These are phyloP conservation scores for Meteorus sp. DNA, from an alignment of 1,140 invertebrate genomes.

Conservation along the genomic window DNA sequence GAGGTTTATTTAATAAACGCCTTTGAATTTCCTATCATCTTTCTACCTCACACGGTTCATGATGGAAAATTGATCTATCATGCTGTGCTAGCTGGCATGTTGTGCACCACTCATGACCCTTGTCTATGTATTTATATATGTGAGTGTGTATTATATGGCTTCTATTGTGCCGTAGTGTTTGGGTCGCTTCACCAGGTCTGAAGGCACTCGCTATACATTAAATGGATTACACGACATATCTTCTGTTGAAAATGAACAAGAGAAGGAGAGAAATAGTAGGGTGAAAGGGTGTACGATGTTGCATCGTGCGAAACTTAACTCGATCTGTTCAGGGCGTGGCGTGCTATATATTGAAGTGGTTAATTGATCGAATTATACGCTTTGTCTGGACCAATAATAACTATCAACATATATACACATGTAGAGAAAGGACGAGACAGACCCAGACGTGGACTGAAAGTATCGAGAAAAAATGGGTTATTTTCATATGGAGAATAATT, in stretches of 20 bases:
- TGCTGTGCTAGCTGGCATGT: neutral
- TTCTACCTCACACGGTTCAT: neutral
- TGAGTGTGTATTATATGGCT: constrained; percentile 10
- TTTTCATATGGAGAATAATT: too few species aligned
- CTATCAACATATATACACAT: too few species aligned
- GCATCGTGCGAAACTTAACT: constrained; percentile 26
- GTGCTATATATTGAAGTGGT: constrained; percentile 22
- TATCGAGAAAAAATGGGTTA: neutral
- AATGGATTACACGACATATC: constrained; percentile 29
- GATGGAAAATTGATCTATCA: constrained; percentile 10
- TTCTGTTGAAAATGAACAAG: constrained; percentile 26
- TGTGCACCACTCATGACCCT: too few species aligned
- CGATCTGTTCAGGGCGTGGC: constrained; percentile 29
- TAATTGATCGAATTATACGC: constrained; percentile 41
- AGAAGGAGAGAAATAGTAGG: constrained; percentile 7
- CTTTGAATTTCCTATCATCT: constrained; percentile 10
- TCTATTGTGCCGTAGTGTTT: constrained; percentile 18
- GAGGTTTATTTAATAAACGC: constrained; percentile 7
- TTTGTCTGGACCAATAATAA: constrained; percentile 34
- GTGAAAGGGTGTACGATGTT: neutral
- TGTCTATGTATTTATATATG: too few species aligned
- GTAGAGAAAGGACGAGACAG: too few species aligned
- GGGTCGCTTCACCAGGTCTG: constrained; percentile 10
- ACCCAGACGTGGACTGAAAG: neutral
- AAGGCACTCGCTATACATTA: constrained; percentile 18